Percentiles rank a stretch among this genome's conserved stretches.
Evolutionary conservation across 2,888 invertebrate genomes (phyloP).

Genomic region (Dynastes maya): DNA sequence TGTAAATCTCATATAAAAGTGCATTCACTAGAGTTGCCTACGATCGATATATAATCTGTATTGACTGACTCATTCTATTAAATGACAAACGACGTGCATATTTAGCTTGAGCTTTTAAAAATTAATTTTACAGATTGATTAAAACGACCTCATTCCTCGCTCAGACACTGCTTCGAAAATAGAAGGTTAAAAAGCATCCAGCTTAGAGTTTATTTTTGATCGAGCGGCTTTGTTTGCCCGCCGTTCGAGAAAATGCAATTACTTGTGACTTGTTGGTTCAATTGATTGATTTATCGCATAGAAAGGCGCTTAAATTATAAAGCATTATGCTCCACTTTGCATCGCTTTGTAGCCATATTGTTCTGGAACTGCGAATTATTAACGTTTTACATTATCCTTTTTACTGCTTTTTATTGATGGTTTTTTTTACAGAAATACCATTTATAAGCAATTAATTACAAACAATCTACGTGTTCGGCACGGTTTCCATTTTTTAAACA

Average conservation of each 20-base stretch:
- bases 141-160: not conserved
- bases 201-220: conserved; percentile 9
- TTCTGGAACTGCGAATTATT: not conserved
- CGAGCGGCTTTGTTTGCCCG: not conserved
- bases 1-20: too few species aligned
- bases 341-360: not conserved
- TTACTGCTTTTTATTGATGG: not conserved
- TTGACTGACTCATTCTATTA: too few species aligned
- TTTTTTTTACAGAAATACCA: not conserved
- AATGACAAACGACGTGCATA: too few species aligned
- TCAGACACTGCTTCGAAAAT: not conserved
- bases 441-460: not conserved
- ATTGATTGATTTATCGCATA: conserved; percentile 21
- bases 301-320: not conserved
- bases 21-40: too few species aligned
- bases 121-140: conserved; percentile 3
- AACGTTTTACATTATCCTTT: not conserved
- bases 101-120: too few species aligned
- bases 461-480: too few species aligned
- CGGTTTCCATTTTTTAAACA: too few species aligned
- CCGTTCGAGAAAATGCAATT: conserved; percentile 3
- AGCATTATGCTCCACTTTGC: not conserved
- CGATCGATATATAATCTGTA: too few species aligned
- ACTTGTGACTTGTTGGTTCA: not conserved
- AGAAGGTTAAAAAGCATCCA: not conserved